Percentiles rank a stretch among this genome's conserved stretches.
Evolutionary conservation across 2,113 vertebrate genomes (phyloP).

Genomic region (Variabilichromis moorii): DNA sequence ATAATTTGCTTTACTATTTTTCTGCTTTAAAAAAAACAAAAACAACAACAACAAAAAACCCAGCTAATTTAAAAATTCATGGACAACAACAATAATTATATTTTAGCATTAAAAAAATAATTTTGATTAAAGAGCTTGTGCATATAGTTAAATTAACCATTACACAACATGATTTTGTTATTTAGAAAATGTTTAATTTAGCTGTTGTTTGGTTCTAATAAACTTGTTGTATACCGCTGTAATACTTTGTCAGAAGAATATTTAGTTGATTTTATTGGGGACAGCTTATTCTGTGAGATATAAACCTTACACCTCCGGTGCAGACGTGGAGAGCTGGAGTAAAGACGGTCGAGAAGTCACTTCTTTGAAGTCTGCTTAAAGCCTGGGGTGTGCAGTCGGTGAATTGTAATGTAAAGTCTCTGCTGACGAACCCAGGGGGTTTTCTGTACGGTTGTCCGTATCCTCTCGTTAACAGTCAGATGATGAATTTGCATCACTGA

Average conservation of each 20-base stretch:
- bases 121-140: not conserved
- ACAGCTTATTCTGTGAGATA: not conserved
- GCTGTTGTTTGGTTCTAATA: not conserved
- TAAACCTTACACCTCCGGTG: not conserved
- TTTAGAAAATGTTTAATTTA: not conserved
- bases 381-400: not conserved
- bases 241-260: not conserved
- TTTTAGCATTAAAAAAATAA: not conserved
- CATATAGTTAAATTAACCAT: not conserved
- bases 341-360: not conserved
- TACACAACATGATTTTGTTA: not conserved
- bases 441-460: not conserved
- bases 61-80: not conserved
- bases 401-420: not conserved
- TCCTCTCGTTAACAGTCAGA: not conserved
- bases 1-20: not conserved
- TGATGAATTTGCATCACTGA: not conserved
- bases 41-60: accelerated
- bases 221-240: not conserved
- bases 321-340: not conserved
- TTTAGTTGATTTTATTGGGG: not conserved
- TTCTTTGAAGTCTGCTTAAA: not conserved
- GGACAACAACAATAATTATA: not conserved
- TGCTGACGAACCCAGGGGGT: not conserved
- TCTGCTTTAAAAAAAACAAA: not conserved